Conservation (phyloP, 2,797 vertebrate genomes). For the Premnoplex brunnescens region DNA sequence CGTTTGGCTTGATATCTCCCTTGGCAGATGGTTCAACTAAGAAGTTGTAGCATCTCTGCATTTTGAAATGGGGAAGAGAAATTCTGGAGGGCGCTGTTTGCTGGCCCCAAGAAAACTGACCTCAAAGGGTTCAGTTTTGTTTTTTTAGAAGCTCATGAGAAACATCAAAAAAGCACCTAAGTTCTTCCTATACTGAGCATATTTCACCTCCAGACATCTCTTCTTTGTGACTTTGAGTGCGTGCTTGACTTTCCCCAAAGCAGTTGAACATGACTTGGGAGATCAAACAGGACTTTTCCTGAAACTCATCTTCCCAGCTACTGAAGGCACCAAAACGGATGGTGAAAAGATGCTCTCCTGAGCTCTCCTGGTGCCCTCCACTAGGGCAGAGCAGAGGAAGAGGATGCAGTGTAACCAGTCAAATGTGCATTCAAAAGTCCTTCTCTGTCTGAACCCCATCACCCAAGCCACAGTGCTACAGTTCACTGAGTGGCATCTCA, state of each 20-base stretch:
- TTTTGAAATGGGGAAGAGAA: background rate
- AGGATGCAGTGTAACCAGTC: background rate
- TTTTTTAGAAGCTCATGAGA: background rate
- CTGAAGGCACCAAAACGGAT: background rate
- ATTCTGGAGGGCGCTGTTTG: background rate
- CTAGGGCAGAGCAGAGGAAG: background rate
- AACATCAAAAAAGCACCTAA: background rate
- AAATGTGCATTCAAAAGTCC: background rate
- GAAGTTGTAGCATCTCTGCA: background rate
- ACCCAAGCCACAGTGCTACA: background rate
- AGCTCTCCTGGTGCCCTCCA: background rate
- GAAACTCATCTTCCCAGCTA: background rate
- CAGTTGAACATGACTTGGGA: background rate
- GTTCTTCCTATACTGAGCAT: background rate
- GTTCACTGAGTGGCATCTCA: background rate
- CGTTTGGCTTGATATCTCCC: background rate
- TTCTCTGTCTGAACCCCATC: background rate
- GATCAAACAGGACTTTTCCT: background rate
- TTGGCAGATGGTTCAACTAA: conserved; percentile 6
- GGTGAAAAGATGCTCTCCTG: background rate
- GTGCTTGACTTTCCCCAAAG: background rate
- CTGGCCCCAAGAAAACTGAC: background rate
- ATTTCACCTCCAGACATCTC: background rate
- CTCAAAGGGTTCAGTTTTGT: background rate
- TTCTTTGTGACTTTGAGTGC: background rate